Evolutionary conservation across 2,888 invertebrate species (phyloP), one percentile per base, ranked within the genome.

Genomic region (Amphipoea oculea): DNA sequence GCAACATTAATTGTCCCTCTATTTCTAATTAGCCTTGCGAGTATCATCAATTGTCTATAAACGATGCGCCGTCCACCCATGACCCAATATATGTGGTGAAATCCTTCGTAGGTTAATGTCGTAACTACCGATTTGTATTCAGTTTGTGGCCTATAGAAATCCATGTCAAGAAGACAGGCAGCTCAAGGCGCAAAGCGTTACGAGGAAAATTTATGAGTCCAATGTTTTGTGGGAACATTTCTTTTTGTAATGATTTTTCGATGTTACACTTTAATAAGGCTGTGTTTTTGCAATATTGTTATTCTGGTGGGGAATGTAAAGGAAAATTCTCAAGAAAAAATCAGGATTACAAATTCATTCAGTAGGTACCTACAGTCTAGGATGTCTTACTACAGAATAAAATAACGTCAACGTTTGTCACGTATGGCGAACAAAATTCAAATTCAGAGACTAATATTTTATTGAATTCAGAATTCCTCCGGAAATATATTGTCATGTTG

Each of bases 51-150:
- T 86, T 85, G 88, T 90, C 90, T 91, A 92, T 93, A 91, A 90
- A 90, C 89, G 89, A 90, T 87, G 86, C 87, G 86, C 86, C 90
- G 95, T 94, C 94, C 95, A 95, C 91, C 96, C 96, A 94, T 96
- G 96, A 96, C 96, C 96, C 96, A 96, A 95, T 96, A 96, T 93
- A 87, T 94, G 94, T 94, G 94, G 96, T 96, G 96, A 96, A 97
- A 97, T 96, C 96, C 95, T 95, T 94, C 91, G 88, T 89, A 85
- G 89, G 87, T 87, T 87, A 82, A 88, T 96, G 96, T 94, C 93
- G 96, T 95, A 96, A 97, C 93, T 86, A 88, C 86, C 92, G 87
- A 93, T 97, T 96, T 94, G 96, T 97, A 97, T 97, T 96, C 97
- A 95, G 93, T 92, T 89, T 92, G 94, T 92, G 92, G 90, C 90